Evolutionary conservation across 2,797 vertebrate species (phyloP), one percentile per base, ranked within the genome.

Genomic region (Rhinichthys osculus): DNA sequence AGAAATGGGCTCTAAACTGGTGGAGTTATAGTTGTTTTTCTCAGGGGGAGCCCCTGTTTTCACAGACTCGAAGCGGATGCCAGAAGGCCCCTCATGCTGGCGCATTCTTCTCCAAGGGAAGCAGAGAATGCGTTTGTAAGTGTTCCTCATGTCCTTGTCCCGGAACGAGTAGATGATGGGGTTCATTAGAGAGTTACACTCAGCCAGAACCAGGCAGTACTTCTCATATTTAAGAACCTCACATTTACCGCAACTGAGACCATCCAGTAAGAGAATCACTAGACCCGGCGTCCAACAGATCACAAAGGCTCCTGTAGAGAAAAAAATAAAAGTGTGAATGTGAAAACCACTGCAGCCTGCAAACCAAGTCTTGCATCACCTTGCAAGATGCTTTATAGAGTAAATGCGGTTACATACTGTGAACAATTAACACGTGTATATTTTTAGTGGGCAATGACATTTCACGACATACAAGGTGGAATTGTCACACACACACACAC

Each of bases 261-360:
- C 98, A 0, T 99, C 98, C 87, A 99, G 91, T 2, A 99, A 90
- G 16, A 99, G 95, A 2, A 95, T 95, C 3, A 99, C 88, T 44
- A 98, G 96, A 6, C 96, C 98, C 0, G 98, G 98, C 0, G 97
- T 99, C 98, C 98, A 99, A 91, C 98, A 99, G 91, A 99, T 95
- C 38, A 99, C 95, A n/a, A 99, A 99, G 0, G 97, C 96, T 30
- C 98, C 98, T 98, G 91, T 5, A 47, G 76, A 88, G 17, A 17
- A 52, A 38, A 3, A 69, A 13, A 9, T 6, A 7, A 74, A 5
- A 71, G 5, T 1, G 2, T 42, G 17, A 0, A 54, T 50, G 27
- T 27, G 5, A 17, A 57, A 57, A 2, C 16, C 67, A 30, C 66
- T 5, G 16, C 16, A n/a, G 8, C 16, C 7, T 30, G 66, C 47